phyloP scores from a whole-genome alignment of 2,797 vertebrate genomes.

The Danio aesculapii region DNA sequence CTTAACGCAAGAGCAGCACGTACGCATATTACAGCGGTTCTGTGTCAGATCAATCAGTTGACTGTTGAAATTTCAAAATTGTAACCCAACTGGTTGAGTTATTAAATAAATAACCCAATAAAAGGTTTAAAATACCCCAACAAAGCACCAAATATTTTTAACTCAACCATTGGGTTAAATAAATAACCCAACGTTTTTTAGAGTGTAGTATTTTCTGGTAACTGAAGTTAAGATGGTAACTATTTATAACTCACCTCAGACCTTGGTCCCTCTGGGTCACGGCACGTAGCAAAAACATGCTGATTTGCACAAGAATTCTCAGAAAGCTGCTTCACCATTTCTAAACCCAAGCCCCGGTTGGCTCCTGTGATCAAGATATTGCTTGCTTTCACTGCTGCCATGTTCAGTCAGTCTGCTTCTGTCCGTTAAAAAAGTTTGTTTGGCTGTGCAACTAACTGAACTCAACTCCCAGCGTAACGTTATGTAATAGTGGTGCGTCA shows the following conservation, averaged over 20 bases:
- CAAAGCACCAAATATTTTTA: no score
- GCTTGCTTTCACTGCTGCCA: conserved; percentile 48
- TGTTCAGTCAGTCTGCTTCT: conserved; percentile 11
- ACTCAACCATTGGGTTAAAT: no score
- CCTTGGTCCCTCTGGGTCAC: conserved; percentile 66
- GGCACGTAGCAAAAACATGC: conserved; percentile 70
- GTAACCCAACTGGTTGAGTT: no score
- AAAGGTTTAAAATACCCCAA: no score
- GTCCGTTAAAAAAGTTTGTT: neutral
- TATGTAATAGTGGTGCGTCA: neutral
- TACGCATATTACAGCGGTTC: no score
- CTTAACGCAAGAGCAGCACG: no score
- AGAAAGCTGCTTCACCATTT: conserved; percentile 67
- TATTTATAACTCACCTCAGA: conserved; percentile 64
- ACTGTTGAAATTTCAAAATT: no score
- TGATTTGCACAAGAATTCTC: conserved; percentile 39
- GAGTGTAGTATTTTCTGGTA: no score
- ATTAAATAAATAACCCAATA: no score
- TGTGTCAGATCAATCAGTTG: no score
- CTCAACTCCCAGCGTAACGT: neutral
- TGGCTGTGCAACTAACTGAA: neutral
- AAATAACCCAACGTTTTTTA: no score
- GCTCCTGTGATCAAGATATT: conserved; percentile 74
- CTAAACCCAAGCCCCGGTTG: conserved; percentile 74
- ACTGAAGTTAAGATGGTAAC: no score